These are phyloP conservation scores for Tokudaia tokunoshimensis DNA, from an alignment of 2,797 vertebrate genomes.

Conservation along the genomic window DNA sequence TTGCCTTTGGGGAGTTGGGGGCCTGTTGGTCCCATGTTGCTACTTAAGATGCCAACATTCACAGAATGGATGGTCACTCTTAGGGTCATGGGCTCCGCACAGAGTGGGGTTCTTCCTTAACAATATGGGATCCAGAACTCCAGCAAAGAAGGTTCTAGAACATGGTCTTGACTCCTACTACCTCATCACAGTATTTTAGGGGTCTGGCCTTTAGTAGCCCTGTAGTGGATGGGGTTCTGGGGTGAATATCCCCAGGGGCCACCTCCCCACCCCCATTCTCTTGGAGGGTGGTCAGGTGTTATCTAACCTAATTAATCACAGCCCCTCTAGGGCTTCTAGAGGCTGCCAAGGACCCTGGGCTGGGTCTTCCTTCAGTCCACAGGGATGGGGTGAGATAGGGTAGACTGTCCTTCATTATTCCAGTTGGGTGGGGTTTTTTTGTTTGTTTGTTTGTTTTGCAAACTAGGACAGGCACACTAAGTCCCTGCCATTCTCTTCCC, in stretches of 20 bases:
- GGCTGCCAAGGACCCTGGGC: neutral
- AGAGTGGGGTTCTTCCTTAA: neutral
- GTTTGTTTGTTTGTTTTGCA: neutral
- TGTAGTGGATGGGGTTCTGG: neutral
- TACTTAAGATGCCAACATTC: neutral
- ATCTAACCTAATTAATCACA: neutral
- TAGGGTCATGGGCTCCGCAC: neutral
- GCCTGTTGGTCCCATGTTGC: neutral
- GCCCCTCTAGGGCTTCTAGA: neutral
- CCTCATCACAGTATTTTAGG: neutral
- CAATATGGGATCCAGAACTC: neutral
- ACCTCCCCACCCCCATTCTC: neutral
- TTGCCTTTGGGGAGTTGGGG: neutral
- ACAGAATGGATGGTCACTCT: neutral
- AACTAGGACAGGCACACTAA: neutral
- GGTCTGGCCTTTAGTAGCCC: neutral
- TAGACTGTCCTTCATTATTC: neutral
- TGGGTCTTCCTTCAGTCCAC: neutral
- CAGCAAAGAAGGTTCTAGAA: neutral
- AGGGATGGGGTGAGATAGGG: neutral
- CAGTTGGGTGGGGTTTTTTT: neutral
- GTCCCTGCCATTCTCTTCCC: neutral
- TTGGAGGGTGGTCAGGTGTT: neutral
- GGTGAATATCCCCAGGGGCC: neutral
- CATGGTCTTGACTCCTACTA: neutral